These are phyloP conservation scores for Drosophila falleni DNA, from an alignment of 2,888 invertebrate genomes.

Conservation along the genomic window DNA sequence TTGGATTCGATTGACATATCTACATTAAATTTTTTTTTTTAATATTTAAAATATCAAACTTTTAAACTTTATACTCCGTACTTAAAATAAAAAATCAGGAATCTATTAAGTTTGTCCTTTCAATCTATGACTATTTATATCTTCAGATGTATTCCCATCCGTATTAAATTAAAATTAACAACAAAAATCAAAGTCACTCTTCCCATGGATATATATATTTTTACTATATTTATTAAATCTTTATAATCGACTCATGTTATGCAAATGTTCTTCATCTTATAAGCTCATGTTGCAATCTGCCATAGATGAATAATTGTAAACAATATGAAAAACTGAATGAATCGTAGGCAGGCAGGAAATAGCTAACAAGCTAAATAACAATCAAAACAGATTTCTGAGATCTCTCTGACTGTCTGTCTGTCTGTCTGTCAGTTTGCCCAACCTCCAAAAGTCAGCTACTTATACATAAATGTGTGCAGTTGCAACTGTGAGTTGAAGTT, in stretches of 20 bases:
- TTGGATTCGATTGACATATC: no score
- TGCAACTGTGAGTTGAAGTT: slow-evolving; percentile 46
- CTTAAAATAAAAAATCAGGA: no score
- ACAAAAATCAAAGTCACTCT: not conserved
- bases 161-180: not conserved
- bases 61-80: not conserved
- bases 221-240: not conserved
- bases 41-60: not conserved
- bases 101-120: no score
- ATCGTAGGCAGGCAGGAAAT: slow-evolving; percentile 66
- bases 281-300: slow-evolving; percentile 9
- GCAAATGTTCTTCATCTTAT: slow-evolving; percentile 6
- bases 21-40: no score
- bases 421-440: slow-evolving; percentile 40
- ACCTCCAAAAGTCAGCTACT: slow-evolving; percentile 45
- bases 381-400: slow-evolving; percentile 47
- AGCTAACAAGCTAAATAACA: slow-evolving; percentile 67
- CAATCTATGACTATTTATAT: no score
- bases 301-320: slow-evolving; percentile 12
- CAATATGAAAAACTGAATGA: slow-evolving; percentile 16
- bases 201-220: not conserved
- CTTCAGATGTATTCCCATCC: not conserved
- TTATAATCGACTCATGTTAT: not conserved
- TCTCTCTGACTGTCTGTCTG: slow-evolving; percentile 3
- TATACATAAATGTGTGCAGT: slow-evolving; percentile 12